Percentiles rank a stretch among this genome's conserved stretches.
These are phyloP conservation scores for Enteromius viviparus DNA, from an alignment of 2,797 vertebrate genomes.

Conservation along the genomic window DNA sequence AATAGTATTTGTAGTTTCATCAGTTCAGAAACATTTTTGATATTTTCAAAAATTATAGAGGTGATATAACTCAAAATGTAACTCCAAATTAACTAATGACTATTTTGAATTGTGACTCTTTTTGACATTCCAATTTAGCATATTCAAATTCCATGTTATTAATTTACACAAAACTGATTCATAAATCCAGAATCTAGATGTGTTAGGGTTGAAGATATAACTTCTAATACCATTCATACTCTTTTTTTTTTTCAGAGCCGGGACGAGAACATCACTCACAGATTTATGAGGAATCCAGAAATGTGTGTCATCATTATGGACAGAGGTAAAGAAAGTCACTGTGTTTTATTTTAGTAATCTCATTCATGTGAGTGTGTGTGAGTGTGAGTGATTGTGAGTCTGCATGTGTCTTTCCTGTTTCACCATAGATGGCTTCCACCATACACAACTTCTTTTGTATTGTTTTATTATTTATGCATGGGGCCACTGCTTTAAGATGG, in stretches of 20 bases:
- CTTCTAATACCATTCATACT: constrained; percentile 33
- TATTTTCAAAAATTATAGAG: not conserved
- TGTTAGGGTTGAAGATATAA: constrained; percentile 36
- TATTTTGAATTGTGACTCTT: not conserved
- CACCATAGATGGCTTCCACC: constrained; percentile 69
- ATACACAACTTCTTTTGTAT: constrained; percentile 77
- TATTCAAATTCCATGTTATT: not conserved
- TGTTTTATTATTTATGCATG: constrained; percentile 83
- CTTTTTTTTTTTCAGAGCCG: not conserved
- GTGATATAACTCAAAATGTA: not conserved
- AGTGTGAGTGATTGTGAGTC: constrained; percentile 61
- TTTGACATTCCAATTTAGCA: not conserved
- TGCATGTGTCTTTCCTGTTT: constrained; percentile 76
- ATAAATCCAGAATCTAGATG: constrained; percentile 8
- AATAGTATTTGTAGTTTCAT: not conserved
- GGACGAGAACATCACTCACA: constrained; percentile 16
- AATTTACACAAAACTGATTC: not conserved
- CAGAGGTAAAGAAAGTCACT: constrained; percentile 15
- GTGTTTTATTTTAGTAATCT: constrained; percentile 56
- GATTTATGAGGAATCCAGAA: constrained; percentile 51
- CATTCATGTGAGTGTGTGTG: not conserved
- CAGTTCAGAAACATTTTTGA: not conserved
- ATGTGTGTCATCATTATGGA: constrained; percentile 52
- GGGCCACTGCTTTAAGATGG: constrained; percentile 72
- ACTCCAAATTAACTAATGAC: not conserved